Evolutionary conservation across 1,140 invertebrate species (phyloP).

Genomic region (Drosophila pseudoobscura): DNA sequence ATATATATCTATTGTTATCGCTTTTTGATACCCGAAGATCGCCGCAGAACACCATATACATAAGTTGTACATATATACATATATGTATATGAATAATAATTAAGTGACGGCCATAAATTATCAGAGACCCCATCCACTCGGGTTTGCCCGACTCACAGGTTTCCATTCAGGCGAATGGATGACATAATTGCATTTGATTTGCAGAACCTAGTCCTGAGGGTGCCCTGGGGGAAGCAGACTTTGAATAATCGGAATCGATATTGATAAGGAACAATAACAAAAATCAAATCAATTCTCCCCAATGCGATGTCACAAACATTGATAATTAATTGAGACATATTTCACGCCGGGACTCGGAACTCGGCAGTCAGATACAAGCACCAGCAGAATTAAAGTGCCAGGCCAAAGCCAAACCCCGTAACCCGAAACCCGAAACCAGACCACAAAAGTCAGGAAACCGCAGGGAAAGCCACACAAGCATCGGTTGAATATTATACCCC

Average conservation of each 20-base stretch:
- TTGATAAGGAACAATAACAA: conserved; percentile 47
- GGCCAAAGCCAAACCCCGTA: background rate
- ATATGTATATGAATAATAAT: conserved; percentile 40
- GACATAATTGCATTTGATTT: conserved; percentile 51
- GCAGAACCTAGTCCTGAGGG: conserved; percentile 7
- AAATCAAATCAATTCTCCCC: conserved; percentile 47
- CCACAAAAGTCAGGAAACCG: conserved; percentile 7
- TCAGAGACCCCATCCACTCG: conserved; percentile 1
- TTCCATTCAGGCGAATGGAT: conserved; percentile 20
- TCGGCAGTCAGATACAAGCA: conserved; percentile 21
- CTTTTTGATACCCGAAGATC: too few species aligned
- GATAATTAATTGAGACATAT: conserved; percentile 77
- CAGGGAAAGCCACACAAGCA: conserved; percentile 9
- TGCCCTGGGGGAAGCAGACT: conserved; percentile 22
- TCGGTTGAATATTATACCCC: conserved; percentile 38
- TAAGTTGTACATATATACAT: background rate
- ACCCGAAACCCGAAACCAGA: conserved; percentile 10
- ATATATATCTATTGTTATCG: too few species aligned
- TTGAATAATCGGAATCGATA: conserved; percentile 47
- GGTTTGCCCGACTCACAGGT: conserved; percentile 29
- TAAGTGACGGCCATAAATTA: conserved; percentile 53
- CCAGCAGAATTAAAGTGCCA: conserved; percentile 4
- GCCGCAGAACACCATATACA: too few species aligned
- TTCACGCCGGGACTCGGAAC: conserved; percentile 29
- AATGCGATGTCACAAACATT: conserved; percentile 52